Percentiles rank a stretch among this genome's conserved stretches.
phyloP scores from a whole-genome alignment of 2,888 invertebrate genomes.

The Agelastica alni region DNA sequence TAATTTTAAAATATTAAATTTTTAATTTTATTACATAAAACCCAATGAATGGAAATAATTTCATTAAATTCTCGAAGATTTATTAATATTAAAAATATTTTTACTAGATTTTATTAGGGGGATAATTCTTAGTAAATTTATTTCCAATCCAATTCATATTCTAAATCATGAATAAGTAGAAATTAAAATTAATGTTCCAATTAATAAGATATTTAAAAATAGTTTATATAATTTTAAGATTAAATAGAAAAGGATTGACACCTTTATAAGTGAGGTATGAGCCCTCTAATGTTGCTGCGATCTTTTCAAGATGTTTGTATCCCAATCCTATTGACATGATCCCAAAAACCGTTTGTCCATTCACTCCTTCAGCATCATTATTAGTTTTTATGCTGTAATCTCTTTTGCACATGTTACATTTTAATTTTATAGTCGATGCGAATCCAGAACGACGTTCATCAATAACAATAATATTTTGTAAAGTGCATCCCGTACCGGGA shows the following conservation, averaged over 20 bases:
- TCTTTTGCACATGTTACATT: slow-evolving; percentile 1
- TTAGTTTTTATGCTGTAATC: slow-evolving; percentile 6
- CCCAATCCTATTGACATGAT: no score
- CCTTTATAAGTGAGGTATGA: slow-evolving; percentile 53
- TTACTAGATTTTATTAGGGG: slow-evolving; percentile 60
- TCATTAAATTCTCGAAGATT: no score
- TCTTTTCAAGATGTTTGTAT: no score
- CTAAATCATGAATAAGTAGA: slow-evolving; percentile 57
- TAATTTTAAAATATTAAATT: no score
- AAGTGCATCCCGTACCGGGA: background rate
- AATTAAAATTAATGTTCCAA: slow-evolving; percentile 59
- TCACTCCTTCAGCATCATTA: background rate
- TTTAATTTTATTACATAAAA: no score
- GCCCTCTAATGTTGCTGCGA: slow-evolving; percentile 45
- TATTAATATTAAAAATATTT: slow-evolving; percentile 60
- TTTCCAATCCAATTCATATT: slow-evolving; percentile 67
- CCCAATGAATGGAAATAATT: no score
- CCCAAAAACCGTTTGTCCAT: background rate
- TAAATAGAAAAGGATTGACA: slow-evolving; percentile 57
- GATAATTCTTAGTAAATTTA: slow-evolving; percentile 66
- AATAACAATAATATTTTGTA: no score
- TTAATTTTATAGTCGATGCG: no score
- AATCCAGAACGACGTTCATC: no score
- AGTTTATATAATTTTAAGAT: slow-evolving; percentile 61
- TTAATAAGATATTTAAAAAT: no score